These are phyloP conservation scores for Clostera curtula DNA, from an alignment of 2,888 invertebrate genomes.

Conservation along the genomic window DNA sequence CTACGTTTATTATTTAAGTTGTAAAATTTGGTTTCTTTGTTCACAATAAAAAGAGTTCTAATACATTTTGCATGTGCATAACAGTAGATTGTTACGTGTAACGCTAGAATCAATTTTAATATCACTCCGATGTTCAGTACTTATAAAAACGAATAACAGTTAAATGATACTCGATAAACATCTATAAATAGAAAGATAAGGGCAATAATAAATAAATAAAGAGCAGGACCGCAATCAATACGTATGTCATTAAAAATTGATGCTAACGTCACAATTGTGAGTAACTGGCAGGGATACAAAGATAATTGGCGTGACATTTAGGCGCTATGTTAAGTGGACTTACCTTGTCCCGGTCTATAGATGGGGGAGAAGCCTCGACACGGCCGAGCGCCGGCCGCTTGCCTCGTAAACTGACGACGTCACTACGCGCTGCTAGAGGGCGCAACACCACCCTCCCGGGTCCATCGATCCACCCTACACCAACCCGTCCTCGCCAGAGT, in stretches of 20 bases:
- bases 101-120: too few species aligned
- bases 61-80: too few species aligned
- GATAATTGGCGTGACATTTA: slow-evolving; percentile 3
- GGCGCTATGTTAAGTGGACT: slow-evolving; percentile 22
- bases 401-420: slow-evolving; percentile 41
- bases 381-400: slow-evolving; percentile 38
- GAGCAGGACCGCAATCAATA: background rate
- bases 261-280: slow-evolving; percentile 3
- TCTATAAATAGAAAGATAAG: too few species aligned
- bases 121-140: too few species aligned
- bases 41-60: too few species aligned
- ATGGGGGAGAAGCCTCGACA: slow-evolving; percentile 26
- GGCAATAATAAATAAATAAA: background rate
- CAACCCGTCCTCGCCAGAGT: slow-evolving; percentile 13
- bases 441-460: slow-evolving; percentile 32
- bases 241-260: slow-evolving; percentile 5
- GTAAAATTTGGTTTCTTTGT: too few species aligned
- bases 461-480: slow-evolving; percentile 59
- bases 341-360: slow-evolving; percentile 31
- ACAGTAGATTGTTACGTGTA: too few species aligned
- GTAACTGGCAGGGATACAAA: background rate
- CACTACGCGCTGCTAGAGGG: slow-evolving; percentile 31
- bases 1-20: too few species aligned
- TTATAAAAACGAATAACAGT: too few species aligned
- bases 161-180: too few species aligned